phyloP scores from a whole-genome alignment of 2,888 invertebrate genomes.

The Torymus aiolomorphi region DNA sequence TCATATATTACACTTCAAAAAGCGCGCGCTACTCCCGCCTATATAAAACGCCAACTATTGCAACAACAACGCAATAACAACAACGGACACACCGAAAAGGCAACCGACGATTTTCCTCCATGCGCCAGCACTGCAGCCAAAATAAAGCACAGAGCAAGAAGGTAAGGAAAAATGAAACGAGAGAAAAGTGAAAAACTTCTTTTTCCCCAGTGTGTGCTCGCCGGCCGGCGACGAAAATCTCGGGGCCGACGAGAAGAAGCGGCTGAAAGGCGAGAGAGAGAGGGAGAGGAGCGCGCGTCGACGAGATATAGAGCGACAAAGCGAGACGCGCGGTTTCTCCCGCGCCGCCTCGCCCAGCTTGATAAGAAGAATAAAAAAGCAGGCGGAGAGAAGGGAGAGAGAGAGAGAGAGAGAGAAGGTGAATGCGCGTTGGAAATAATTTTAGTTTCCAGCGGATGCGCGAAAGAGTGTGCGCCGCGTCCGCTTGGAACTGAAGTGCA shows the following conservation, averaged over 20 bases:
- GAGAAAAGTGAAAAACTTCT: constrained; percentile 47
- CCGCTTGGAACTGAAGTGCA: neutral
- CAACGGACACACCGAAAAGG: too few relatives aligned
- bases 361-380: constrained; percentile 37
- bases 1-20: too few relatives aligned
- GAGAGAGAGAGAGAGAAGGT: neutral
- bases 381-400: too few relatives aligned
- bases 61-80: too few relatives aligned
- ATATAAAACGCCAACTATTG: too few relatives aligned
- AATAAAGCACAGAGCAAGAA: neutral
- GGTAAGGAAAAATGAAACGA: constrained; percentile 3
- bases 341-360: neutral
- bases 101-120: too few relatives aligned
- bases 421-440: constrained; percentile 38
- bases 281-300: too few relatives aligned
- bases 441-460: constrained; percentile 1
- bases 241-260: neutral
- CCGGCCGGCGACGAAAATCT: constrained; percentile 33
- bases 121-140: too few relatives aligned
- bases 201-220: constrained; percentile 18
- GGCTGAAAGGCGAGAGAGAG: neutral
- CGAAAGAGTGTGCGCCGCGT: neutral
- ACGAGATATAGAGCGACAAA: constrained; percentile 23
- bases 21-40: too few relatives aligned
- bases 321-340: constrained; percentile 22